These are phyloP conservation scores for Syngnathus scovelli DNA, from an alignment of 2,113 vertebrate genomes.

Conservation along the genomic window DNA sequence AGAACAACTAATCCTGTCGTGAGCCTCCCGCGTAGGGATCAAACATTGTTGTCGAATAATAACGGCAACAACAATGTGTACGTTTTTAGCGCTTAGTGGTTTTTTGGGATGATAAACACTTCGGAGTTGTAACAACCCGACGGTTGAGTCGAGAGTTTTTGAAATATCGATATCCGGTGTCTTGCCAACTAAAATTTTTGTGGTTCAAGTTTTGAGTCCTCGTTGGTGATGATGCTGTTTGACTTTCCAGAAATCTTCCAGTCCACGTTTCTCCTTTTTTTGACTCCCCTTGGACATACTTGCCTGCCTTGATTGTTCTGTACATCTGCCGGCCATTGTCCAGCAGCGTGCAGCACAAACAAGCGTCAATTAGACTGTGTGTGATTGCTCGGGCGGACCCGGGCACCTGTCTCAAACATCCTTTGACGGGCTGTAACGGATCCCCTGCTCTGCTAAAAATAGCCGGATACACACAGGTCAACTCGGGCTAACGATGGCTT, in stretches of 20 bases:
- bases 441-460: slow-evolving; percentile 60
- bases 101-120: background rate
- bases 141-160: background rate
- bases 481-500: slow-evolving; percentile 35
- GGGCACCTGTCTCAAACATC: slow-evolving; percentile 70
- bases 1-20: background rate
- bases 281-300: slow-evolving; percentile 12
- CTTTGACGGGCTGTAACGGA: slow-evolving; percentile 61
- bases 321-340: slow-evolving; percentile 70
- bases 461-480: slow-evolving; percentile 36
- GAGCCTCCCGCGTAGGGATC: background rate
- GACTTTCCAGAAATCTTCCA: background rate
- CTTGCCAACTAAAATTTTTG: background rate
- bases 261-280: background rate
- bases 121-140: background rate
- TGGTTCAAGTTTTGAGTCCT: slow-evolving; percentile 1
- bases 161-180: too few species aligned
- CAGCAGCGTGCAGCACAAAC: slow-evolving; percentile 52
- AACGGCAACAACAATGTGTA: background rate
- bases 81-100: background rate
- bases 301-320: slow-evolving; percentile 41
- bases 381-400: slow-evolving; percentile 57
- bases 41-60: background rate
- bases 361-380: slow-evolving; percentile 65
- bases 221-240: background rate